These are phyloP conservation scores for Metopolophium dirhodum DNA, from an alignment of 1,140 invertebrate genomes.

Conservation along the genomic window DNA sequence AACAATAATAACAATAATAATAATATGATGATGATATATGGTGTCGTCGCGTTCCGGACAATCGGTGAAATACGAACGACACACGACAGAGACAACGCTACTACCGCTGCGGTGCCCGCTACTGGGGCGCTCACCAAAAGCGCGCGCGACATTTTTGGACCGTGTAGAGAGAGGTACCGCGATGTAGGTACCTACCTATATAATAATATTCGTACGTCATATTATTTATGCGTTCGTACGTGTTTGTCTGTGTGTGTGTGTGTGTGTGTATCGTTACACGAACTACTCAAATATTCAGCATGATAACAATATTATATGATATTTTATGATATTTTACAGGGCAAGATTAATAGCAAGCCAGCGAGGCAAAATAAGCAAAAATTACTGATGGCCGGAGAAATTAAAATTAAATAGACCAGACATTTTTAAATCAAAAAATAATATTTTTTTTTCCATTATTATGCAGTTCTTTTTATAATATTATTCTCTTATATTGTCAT, in stretches of 20 bases:
- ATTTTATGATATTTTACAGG: no score
- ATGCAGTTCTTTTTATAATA: background rate
- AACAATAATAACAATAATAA: constrained; percentile 10
- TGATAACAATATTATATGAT: no score
- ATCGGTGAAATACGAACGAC: constrained; percentile 7
- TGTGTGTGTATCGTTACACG: no score
- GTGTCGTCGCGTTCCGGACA: constrained; percentile 7
- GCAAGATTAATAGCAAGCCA: no score
- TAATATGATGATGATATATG: background rate
- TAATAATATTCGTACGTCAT: no score
- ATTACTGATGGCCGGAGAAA: background rate
- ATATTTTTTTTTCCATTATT: background rate
- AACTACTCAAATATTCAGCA: background rate
- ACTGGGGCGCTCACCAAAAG: background rate
- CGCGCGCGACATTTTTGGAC: background rate
- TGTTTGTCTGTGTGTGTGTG: no score
- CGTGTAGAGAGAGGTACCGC: background rate
- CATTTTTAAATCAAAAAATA: background rate
- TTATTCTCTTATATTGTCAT: no score
- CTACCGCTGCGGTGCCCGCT: background rate
- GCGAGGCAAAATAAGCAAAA: background rate
- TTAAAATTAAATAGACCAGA: background rate
- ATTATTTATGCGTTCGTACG: no score
- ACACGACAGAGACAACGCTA: background rate
- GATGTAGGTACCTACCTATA: no score